Evolutionary conservation across 2,797 vertebrate genomes (phyloP).

Genomic region (Tachyglossus aculeatus): DNA sequence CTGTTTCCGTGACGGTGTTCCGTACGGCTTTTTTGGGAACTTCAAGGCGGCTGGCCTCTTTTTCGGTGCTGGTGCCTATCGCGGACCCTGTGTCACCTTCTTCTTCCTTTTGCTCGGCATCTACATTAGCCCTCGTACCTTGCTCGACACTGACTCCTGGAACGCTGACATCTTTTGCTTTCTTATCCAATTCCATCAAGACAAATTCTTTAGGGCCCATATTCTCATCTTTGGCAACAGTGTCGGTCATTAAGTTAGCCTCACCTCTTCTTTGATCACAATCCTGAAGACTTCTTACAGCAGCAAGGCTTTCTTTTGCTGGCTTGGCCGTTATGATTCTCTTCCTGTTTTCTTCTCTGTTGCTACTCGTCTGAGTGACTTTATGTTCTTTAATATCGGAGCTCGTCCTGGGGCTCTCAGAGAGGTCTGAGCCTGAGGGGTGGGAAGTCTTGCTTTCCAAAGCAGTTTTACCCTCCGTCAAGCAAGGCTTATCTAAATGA

Average conservation of each 20-base stretch:
- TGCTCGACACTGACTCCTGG: constrained; percentile 2
- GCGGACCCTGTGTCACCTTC: background rate
- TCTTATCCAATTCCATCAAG: background rate
- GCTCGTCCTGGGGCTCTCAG: background rate
- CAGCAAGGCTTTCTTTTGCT: background rate
- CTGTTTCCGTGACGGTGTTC: constrained; percentile 4
- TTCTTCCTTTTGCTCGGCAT: constrained; percentile 8
- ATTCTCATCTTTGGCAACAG: background rate
- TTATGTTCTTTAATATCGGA: constrained; percentile 3
- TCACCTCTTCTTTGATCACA: background rate
- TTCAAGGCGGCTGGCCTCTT: background rate
- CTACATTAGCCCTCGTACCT: background rate
- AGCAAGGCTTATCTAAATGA: background rate
- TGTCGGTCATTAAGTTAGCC: background rate
- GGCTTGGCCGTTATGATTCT: background rate
- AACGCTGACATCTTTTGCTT: background rate
- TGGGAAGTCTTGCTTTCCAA: constrained; percentile 25
- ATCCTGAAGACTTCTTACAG: constrained; percentile 20
- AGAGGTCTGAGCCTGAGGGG: background rate
- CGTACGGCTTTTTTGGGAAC: constrained; percentile 27
- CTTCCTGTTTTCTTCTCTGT: background rate
- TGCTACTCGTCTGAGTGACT: background rate
- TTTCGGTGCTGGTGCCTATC: constrained; percentile 37
- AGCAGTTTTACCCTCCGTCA: background rate
- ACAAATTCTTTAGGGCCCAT: constrained; percentile 10